Evolutionary conservation across 2,113 vertebrate genomes (phyloP).

Genomic region (Microcebus tavaratra): DNA sequence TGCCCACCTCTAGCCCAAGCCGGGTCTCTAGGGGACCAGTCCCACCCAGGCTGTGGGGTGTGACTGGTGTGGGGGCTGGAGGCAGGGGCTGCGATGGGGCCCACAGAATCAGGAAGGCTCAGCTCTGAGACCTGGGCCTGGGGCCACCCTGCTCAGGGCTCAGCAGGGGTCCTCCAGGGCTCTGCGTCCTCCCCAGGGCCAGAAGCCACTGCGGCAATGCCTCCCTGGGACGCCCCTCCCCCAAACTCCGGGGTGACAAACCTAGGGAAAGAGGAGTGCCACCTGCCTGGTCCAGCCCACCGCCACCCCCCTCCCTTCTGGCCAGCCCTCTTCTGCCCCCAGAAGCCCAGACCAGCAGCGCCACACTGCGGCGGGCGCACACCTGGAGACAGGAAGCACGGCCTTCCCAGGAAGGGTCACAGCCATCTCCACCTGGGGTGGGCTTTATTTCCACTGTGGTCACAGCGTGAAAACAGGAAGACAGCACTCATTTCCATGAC

Average conservation of each 20-base stretch:
- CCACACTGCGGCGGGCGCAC: not conserved
- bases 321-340: not conserved
- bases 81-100: no score
- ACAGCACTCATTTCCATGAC: slow-evolving; percentile 81
- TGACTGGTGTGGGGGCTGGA: rapidly evolving
- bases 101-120: not conserved
- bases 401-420: not conserved
- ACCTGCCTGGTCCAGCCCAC: not conserved
- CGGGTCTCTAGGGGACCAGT: not conserved
- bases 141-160: not conserved
- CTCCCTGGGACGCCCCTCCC: not conserved
- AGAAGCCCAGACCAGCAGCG: not conserved
- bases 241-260: not conserved
- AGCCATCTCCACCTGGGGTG: not conserved
- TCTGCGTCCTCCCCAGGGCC: not conserved
- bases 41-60: not conserved
- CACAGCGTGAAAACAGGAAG: slow-evolving; percentile 50
- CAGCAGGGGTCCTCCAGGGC: not conserved
- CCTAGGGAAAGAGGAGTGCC: no score
- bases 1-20: not conserved
- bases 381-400: no score
- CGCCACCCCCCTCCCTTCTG: no score
- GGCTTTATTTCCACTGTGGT: slow-evolving; percentile 76
- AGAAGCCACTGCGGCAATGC: not conserved
- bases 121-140: not conserved